Percentiles rank a stretch among this genome's conserved stretches.
Conservation (phyloP, 1,140 invertebrate genomes). For the Magallana ariakensis region DNA sequence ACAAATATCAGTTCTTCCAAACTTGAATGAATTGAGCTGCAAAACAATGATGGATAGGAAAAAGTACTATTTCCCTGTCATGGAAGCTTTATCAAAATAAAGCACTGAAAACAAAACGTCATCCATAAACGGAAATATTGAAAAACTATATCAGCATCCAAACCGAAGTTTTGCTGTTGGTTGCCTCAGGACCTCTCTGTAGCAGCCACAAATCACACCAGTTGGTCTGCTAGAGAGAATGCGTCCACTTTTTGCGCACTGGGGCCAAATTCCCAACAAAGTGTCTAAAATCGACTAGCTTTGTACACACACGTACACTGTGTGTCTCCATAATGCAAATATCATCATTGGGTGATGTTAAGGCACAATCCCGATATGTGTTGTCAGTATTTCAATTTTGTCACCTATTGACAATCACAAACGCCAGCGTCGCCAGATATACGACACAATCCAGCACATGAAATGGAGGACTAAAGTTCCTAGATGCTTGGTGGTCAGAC, state of each 20-base stretch:
- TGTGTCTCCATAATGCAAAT: slow-evolving; percentile 5
- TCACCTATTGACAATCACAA: slow-evolving; percentile 16
- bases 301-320: not conserved
- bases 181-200: not conserved
- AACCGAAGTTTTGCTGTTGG: not conserved
- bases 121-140: not conserved
- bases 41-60: not conserved
- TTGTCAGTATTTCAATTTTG: not conserved
- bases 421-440: not conserved
- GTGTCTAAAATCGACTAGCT: not conserved
- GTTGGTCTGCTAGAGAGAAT: not conserved
- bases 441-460: not conserved
- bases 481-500: not conserved
- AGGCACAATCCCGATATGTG: slow-evolving; percentile 31
- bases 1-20: not conserved
- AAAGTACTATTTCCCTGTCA: not conserved
- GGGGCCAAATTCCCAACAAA: not conserved
- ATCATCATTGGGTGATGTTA: slow-evolving; percentile 30
- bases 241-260: not conserved
- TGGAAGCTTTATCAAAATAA: not conserved
- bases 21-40: not conserved
- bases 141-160: not conserved
- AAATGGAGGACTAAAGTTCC: not conserved
- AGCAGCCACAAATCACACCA: slow-evolving; percentile 2
- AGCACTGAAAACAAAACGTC: not conserved